Evolutionary conservation across 2,797 vertebrate genomes (phyloP), one percentile per base, ranked within the genome.

Genomic region (Fringilla coelebs): DNA sequence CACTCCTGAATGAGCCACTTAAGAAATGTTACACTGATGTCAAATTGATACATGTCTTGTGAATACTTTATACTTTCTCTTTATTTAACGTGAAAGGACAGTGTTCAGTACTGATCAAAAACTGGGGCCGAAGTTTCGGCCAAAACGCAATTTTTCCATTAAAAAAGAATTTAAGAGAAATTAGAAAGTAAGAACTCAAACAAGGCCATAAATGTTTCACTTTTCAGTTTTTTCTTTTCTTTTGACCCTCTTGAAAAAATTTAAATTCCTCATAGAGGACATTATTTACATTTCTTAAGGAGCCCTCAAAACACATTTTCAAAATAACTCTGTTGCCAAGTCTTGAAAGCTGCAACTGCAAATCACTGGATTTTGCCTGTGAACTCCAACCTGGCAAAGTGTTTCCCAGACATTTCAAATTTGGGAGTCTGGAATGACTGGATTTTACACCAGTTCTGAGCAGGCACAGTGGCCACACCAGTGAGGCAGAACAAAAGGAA

Each of bases 41-140:
- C 93, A 96, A 92, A 94, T 95, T 94, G 95, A 93, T 96, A 93
- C 91, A 93, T 92, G 96, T 90, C 90, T 93, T 77, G 83, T 65
- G 80, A 94, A 88, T 80, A 72, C 93, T 95, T 91, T 81, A 68
- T 93, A 90, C 74, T 88, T 96, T 93, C 73, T 92, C 79, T 95
- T 90, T 85, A 90, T 95, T 88, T 94, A 78, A 94, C 3, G 21
- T 70, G 83, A 90, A 94, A 86, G 57, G 74, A 67, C 16, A 16
- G 38, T 54, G 49, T 36, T 67, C 10, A 4, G 76, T 60, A 63
- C 43, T 1, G n/a, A 82, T 55, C 85, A 86, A 90, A 94, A 94
- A 43, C 3, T 16, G 18, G 24, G n/a, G 36, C 65, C 5, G 1
- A 93, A 87, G 3, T 55, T 87, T 76, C 46, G 55, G 34, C 17